Conservation (phyloP, 2,797 vertebrate species). For the Epinephelus awoara region DNA sequence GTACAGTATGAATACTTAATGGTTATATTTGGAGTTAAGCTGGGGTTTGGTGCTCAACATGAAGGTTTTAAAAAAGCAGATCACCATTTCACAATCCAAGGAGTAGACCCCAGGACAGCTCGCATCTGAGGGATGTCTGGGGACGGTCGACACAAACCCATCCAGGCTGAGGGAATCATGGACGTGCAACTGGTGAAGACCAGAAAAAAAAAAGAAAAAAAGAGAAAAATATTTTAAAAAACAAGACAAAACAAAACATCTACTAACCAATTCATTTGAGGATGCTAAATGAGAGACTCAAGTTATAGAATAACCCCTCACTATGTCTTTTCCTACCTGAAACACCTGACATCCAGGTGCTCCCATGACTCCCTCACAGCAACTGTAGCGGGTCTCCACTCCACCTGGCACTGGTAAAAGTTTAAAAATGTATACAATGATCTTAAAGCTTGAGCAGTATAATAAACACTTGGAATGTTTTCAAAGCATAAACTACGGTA, state of each 20-base stretch:
- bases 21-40: background rate
- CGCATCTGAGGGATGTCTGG: conserved; percentile 50
- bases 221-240: no score
- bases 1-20: no score
- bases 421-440: background rate
- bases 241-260: background rate
- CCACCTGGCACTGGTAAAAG: conserved; percentile 84
- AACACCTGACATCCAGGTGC: conserved; percentile 87
- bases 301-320: background rate
- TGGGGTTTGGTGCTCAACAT: background rate
- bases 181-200: conserved; percentile 85
- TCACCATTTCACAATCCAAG: conserved; percentile 88
- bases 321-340: conserved; percentile 77
- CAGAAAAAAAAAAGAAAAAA: background rate
- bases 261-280: background rate
- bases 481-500: background rate
- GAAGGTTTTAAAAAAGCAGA: background rate
- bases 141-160: conserved; percentile 84
- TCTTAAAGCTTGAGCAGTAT: no score
- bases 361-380: conserved; percentile 88
- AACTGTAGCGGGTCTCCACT: conserved; percentile 87
- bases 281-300: background rate
- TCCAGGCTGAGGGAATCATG: conserved; percentile 85
- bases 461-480: background rate
- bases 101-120: conserved; percentile 85